These are phyloP conservation scores for Dasypogon diadema DNA, from an alignment of 2,888 invertebrate species.

Conservation along the genomic window DNA sequence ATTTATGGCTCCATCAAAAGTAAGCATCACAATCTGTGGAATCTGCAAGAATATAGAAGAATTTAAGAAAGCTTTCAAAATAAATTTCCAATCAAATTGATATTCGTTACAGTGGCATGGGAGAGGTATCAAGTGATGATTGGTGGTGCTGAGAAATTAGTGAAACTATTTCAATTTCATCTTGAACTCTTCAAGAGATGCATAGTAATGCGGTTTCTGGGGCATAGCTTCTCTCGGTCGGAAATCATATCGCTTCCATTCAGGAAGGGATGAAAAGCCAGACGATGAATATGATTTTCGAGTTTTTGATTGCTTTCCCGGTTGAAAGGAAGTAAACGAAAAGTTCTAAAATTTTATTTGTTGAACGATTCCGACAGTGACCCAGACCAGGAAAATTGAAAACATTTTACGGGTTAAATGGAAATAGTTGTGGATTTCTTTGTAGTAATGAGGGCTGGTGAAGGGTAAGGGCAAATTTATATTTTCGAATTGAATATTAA, in stretches of 20 bases:
- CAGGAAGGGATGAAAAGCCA: neutral
- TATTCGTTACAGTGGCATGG: neutral
- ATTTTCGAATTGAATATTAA: too few relatives aligned
- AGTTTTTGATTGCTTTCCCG: neutral
- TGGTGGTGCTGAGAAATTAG: neutral
- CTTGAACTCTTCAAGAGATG: conserved; percentile 15
- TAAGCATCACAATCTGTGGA: conserved; percentile 92
- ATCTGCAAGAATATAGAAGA: conserved; percentile 72
- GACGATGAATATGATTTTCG: neutral
- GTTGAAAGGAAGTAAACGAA: conserved; percentile 3
- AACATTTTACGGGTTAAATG: neutral
- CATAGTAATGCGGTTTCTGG: conserved; percentile 16
- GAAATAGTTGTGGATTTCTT: too few relatives aligned
- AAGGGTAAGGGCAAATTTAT: too few relatives aligned
- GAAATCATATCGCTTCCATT: neutral
- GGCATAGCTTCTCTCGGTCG: neutral
- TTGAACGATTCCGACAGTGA: neutral
- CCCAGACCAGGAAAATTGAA: neutral
- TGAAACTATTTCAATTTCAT: conserved; percentile 22
- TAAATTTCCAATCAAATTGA: conserved; percentile 29
- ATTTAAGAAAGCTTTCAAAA: conserved; percentile 37
- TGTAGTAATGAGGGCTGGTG: too few relatives aligned
- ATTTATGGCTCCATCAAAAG: conserved; percentile 94
- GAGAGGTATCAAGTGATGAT: neutral
- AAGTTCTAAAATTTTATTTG: neutral